A percentile compares a stretch with the other conserved stretches of the same genome.
Conservation (phyloP, 2,888 invertebrate species). For the Pocota personata region DNA sequence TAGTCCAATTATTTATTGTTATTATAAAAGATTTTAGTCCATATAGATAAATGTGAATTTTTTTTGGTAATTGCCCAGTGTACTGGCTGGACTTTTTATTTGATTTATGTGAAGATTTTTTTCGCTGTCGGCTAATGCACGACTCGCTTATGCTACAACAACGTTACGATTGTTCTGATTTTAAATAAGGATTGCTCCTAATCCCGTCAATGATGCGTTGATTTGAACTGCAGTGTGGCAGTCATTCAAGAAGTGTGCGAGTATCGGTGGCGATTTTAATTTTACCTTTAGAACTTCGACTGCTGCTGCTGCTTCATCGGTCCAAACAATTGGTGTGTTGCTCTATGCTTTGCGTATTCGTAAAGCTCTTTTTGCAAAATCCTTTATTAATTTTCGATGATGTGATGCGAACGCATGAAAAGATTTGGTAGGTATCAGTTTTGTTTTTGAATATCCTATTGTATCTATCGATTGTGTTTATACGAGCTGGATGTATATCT, state of each 20-base stretch:
- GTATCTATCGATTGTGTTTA: slow-evolving; percentile 2
- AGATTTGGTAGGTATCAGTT: too few species aligned
- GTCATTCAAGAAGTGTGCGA: too few species aligned
- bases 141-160: slow-evolving; percentile 8
- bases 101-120: slow-evolving; percentile 25
- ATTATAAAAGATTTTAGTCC: not conserved
- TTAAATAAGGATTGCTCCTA: too few species aligned
- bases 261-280: too few species aligned
- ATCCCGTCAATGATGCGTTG: too few species aligned
- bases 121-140: slow-evolving; percentile 8
- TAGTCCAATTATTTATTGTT: slow-evolving; percentile 31
- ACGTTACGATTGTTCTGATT: slow-evolving; percentile 4
- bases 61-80: slow-evolving; percentile 13
- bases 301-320: too few species aligned
- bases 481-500: slow-evolving; percentile 1
- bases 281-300: too few species aligned
- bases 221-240: not conserved
- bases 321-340: too few species aligned
- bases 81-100: slow-evolving; percentile 15
- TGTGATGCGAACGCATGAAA: too few species aligned
- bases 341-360: too few species aligned
- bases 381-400: too few species aligned
- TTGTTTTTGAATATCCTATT: slow-evolving; percentile 1
- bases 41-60: slow-evolving; percentile 28
- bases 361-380: not conserved